phyloP scores from a whole-genome alignment of 2,113 vertebrate genomes.

The human (Homo sapiens) region DNA sequence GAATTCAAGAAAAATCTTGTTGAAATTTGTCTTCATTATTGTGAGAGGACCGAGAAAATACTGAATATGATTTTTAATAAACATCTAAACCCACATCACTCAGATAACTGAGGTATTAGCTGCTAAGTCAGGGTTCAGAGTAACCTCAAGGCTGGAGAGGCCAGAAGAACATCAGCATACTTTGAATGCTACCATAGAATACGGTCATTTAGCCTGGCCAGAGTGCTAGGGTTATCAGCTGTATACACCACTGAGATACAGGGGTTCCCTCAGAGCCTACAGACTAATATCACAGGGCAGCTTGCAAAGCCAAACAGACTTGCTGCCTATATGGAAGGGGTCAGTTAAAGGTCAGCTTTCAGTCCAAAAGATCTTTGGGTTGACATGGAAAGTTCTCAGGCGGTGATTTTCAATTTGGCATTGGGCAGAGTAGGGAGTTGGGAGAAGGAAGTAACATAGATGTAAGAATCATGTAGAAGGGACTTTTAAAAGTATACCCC shows the following conservation, averaged over 20 bases:
- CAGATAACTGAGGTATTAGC: not conserved
- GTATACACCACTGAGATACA: not conserved
- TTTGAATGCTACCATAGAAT: not conserved
- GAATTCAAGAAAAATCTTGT: not conserved
- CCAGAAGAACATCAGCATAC: not conserved
- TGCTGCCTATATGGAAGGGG: not conserved
- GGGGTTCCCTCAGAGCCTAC: not conserved
- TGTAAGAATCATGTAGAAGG: not conserved
- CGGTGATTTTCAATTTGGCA: conserved; percentile 24
- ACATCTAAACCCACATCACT: not conserved
- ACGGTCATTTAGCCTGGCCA: not conserved
- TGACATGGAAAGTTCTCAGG: not conserved
- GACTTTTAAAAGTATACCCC: not conserved
- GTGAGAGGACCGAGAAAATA: not conserved
- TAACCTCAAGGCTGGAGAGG: not conserved
- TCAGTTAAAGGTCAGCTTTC: not conserved
- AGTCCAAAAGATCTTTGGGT: not conserved
- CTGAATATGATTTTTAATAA: not conserved
- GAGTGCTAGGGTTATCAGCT: not conserved
- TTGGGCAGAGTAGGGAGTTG: not conserved
- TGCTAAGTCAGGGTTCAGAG: not conserved
- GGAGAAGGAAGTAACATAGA: not conserved
- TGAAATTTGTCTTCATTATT: not conserved
- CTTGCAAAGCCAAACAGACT: not conserved
- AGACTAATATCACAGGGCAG: not conserved